Evolutionary conservation across 2,888 invertebrate species (phyloP).

Genomic region (Galerucella nymphaeae): DNA sequence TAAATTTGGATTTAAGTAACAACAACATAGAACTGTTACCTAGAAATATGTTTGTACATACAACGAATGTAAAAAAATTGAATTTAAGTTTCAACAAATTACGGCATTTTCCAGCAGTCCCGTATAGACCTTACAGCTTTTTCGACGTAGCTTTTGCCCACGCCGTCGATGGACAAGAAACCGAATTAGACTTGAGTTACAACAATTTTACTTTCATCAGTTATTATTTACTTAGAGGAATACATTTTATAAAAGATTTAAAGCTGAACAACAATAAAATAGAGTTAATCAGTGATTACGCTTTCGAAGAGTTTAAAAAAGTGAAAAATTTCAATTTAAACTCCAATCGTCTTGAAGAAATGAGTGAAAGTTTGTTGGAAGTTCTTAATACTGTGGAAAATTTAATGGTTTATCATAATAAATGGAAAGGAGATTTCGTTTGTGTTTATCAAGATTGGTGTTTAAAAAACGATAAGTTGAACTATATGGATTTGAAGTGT

Average conservation of each 20-base stretch:
- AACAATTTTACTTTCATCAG: conserved; percentile 48
- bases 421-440: conserved; percentile 39
- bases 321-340: conserved; percentile 43
- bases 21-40: conserved; percentile 47
- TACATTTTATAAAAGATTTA: conserved; percentile 41
- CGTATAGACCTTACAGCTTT: conserved; percentile 34
- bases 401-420: conserved; percentile 37
- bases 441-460: conserved; percentile 42
- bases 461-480: conserved; percentile 11
- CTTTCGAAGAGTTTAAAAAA: conserved; percentile 41
- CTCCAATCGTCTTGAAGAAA: conserved; percentile 41
- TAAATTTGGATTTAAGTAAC: conserved; percentile 48
- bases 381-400: conserved; percentile 23
- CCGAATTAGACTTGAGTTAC: conserved; percentile 46
- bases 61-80: conserved; percentile 44
- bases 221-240: conserved; percentile 43
- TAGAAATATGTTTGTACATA: conserved; percentile 44
- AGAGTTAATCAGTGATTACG: conserved; percentile 38
- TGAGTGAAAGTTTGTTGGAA: conserved; percentile 29
- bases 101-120: conserved; percentile 19
- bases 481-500: conserved; percentile 39
- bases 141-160: conserved; percentile 47
- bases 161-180: conserved; percentile 21
- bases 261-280: conserved; percentile 46
- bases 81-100: conserved; percentile 49